Evolutionary conservation across 1,140 invertebrate species (phyloP).

Genomic region (Lithobius niger): DNA sequence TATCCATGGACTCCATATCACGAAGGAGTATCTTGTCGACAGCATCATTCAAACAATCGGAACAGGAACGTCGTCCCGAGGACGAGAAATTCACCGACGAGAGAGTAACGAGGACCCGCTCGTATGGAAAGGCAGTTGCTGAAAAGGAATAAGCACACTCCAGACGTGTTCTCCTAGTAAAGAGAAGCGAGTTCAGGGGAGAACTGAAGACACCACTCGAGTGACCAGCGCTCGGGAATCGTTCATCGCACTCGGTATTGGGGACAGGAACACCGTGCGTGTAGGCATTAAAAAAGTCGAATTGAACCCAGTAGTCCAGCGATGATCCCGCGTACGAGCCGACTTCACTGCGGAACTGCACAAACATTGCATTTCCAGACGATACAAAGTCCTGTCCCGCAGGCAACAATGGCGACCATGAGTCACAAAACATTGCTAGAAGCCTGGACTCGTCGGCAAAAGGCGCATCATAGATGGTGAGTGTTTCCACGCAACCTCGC

Average conservation of each 20-base stretch:
- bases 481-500: slow-evolving; percentile 72
- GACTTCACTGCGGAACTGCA: slow-evolving; percentile 40
- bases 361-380: slow-evolving; percentile 65
- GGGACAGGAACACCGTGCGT: slow-evolving; percentile 61
- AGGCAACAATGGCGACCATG: slow-evolving; percentile 67
- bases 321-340: slow-evolving; percentile 42
- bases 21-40: slow-evolving; percentile 54
- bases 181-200: background rate
- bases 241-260: slow-evolving; percentile 60
- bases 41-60: slow-evolving; percentile 49
- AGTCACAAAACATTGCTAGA: slow-evolving; percentile 84
- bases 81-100: slow-evolving; percentile 49
- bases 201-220: background rate
- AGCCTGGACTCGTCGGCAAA: slow-evolving; percentile 72
- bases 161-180: background rate
- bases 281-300: slow-evolving; percentile 82
- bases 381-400: slow-evolving; percentile 60
- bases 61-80: background rate
- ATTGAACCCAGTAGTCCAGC: slow-evolving; percentile 80
- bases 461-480: slow-evolving; percentile 71
- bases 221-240: background rate
- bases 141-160: background rate
- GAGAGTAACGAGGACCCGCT: slow-evolving; percentile 57
- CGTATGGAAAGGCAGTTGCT: background rate
- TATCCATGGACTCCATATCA: slow-evolving; percentile 17